Base-by-base conservation (phyloP, 2,797 vertebrate genomes). In the Siniperca obscura region DNA sequence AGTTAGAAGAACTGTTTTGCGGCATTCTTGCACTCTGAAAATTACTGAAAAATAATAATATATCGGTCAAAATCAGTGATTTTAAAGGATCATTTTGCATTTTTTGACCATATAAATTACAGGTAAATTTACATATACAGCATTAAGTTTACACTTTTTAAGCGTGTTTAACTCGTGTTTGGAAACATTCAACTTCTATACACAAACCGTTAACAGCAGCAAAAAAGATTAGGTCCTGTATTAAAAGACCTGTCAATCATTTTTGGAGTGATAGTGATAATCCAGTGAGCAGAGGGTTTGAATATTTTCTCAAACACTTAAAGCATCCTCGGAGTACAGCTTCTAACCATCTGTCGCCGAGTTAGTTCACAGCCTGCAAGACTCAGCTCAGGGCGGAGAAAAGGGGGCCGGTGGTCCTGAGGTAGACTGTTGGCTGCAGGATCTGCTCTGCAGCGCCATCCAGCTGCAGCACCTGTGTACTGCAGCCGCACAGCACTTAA, bases 391-490 rank as follows among this genome's bases (percentile, higher is more conserved):
- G 1, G 42, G 50, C 11, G 4, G 1, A 36, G 7, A 42, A 0
- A 1, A 3, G 4, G 3, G 3, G 0, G 1, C 5, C 1, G 2
- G 0, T 19, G 6, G 8, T 12, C 6, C 30, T 10, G 60, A 10
- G 1, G 60, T 3, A 5, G 21, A 4, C 30, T 16, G 14, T 13
- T 25, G 19, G 56, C 5, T 12, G 25, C 56, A 55, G 36, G 46
- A 52, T 25, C 62, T 64, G 61, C 84, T 80, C 71, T 88, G 53
- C 68, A 69, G 85, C 84, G 77, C 82, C 91, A 79, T 55, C 90
- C 70, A 56, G 90, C 80, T 1, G 84, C 68, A 3, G 25, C 30
- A 1, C 8, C 0, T 0, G 21, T 9, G 56, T 0, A 42, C 76
- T 87, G 76, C 80, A 60, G 64, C 62, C 30, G 60, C 16, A 21